These are phyloP conservation scores for Artibeus lituratus DNA, from an alignment of 2,797 vertebrate genomes.

Conservation along the genomic window DNA sequence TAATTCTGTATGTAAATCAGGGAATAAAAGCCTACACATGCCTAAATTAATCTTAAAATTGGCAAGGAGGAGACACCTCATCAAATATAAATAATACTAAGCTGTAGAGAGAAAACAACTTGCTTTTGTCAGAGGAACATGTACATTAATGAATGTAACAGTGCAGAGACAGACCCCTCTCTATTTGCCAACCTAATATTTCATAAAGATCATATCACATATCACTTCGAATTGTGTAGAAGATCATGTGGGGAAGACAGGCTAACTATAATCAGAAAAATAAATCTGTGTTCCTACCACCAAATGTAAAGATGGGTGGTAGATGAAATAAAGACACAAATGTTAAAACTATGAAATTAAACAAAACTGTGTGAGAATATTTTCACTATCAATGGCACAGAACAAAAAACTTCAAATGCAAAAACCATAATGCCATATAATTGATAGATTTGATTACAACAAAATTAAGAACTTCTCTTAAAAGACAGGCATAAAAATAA, in stretches of 20 bases:
- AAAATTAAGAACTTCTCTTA: neutral
- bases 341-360: neutral
- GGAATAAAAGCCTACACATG: neutral
- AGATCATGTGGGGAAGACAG: neutral
- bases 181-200: neutral
- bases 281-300: neutral
- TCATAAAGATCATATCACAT: neutral
- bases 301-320: neutral
- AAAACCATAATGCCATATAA: neutral
- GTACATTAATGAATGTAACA: neutral
- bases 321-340: neutral
- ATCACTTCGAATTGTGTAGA: neutral
- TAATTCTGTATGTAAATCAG: neutral
- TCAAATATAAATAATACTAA: neutral
- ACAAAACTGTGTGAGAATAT: neutral
- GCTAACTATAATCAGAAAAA: neutral
- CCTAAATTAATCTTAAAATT: neutral
- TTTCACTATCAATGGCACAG: neutral
- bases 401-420: neutral
- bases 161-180: neutral
- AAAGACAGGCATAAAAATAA: neutral
- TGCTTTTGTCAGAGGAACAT: neutral
- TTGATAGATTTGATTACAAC: neutral
- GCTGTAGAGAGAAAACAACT: neutral
- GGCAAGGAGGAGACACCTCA: neutral